These are phyloP conservation scores for Parapsyche elsis DNA, from an alignment of 1,140 invertebrate genomes.

Conservation along the genomic window DNA sequence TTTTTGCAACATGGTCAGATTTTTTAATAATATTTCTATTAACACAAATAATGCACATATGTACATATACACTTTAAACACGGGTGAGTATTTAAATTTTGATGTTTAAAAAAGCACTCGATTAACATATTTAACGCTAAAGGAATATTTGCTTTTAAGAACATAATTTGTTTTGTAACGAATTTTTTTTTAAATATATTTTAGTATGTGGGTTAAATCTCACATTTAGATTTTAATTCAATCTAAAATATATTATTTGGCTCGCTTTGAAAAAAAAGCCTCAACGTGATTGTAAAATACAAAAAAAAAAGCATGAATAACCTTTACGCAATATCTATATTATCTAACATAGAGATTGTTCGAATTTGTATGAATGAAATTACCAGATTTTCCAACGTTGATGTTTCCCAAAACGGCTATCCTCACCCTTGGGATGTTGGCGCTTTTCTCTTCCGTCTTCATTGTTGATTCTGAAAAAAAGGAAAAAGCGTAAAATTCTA, in stretches of 20 bases:
- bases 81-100: no score
- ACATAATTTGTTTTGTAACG: no score
- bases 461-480: conserved; percentile 54
- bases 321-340: not conserved
- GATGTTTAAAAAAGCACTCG: no score
- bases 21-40: no score
- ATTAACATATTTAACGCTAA: no score
- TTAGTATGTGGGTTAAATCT: not conserved
- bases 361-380: conserved; percentile 54
- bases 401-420: conserved; percentile 78
- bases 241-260: no score
- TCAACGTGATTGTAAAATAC: not conserved
- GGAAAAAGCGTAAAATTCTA: not conserved
- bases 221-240: not conserved
- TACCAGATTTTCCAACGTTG: conserved; percentile 81
- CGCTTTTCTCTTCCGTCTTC: conserved; percentile 72
- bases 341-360: not conserved
- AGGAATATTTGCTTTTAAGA: no score
- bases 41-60: conserved; percentile 60
- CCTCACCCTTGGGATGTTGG: conserved; percentile 69
- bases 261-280: not conserved
- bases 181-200: not conserved
- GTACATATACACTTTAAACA: no score
- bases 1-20: no score
- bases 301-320: not conserved